These are phyloP conservation scores for Pocillopora grandis DNA, from an alignment of 92 coral and sea anemone species.

Conservation along the genomic window DNA sequence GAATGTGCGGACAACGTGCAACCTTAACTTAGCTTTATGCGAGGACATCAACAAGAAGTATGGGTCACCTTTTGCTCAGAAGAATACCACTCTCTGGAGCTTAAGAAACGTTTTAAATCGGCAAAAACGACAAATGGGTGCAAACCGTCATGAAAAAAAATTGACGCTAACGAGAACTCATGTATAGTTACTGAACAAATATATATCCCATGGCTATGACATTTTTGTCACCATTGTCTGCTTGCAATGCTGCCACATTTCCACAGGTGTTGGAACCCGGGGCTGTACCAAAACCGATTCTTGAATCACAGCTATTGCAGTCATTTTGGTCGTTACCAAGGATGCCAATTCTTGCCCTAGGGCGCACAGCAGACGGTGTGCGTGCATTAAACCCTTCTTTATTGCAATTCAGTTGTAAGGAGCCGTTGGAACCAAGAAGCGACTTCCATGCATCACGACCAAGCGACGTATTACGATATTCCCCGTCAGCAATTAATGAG, in stretches of 20 bases:
- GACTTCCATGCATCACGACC: conserved; percentile 3
- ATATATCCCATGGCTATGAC: not conserved
- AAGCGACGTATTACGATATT: not conserved
- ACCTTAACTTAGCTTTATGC: too few relatives aligned
- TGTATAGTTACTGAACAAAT: not conserved
- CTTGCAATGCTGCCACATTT: not conserved
- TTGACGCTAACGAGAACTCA: too few relatives aligned
- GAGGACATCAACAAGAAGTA: too few relatives aligned
- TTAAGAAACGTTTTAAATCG: too few relatives aligned
- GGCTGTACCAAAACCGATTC: conserved; percentile 5
- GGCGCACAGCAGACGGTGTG: not conserved
- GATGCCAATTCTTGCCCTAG: not conserved
- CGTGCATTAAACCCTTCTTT: not conserved
- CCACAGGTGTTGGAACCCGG: not conserved
- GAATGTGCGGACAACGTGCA: too few relatives aligned
- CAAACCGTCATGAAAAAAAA: too few relatives aligned
- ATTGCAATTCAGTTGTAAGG: not conserved
- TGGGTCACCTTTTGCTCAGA: too few relatives aligned
- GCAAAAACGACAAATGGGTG: too few relatives aligned
- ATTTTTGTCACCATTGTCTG: not conserved
- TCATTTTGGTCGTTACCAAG: not conserved
- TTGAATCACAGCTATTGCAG: not conserved
- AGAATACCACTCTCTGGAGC: too few relatives aligned
- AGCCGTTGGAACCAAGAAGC: not conserved
- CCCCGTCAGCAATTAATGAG: conserved; percentile 7